phyloP scores from a whole-genome alignment of 2,888 invertebrate species.

The Amiota minor region DNA sequence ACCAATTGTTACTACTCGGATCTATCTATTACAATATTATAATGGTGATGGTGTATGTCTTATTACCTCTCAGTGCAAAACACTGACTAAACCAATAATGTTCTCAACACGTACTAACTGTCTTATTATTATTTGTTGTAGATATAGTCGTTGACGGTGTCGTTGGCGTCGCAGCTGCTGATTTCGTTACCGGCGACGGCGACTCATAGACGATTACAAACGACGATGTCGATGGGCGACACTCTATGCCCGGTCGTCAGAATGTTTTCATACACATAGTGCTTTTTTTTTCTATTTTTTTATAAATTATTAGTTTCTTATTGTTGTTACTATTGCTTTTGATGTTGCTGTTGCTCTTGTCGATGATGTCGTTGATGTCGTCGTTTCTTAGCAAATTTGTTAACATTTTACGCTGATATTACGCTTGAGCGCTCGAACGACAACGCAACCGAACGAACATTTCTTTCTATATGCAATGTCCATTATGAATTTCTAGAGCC shows the following conservation, averaged over 20 bases:
- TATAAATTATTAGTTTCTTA: constrained; percentile 61
- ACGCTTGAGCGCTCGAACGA: constrained; percentile 20
- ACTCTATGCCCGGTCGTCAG: constrained; percentile 8
- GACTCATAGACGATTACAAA: not conserved
- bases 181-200: not conserved
- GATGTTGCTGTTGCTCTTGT: constrained; percentile 37
- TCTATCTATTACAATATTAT: too few species aligned
- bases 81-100: constrained; percentile 70
- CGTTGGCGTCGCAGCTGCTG: constrained; percentile 17
- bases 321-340: constrained; percentile 10
- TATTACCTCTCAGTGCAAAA: constrained; percentile 66
- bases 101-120: constrained; percentile 71
- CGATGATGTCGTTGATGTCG: constrained; percentile 31
- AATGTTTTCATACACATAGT: not conserved
- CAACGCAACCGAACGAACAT: constrained; percentile 34
- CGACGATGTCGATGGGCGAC: constrained; percentile 35
- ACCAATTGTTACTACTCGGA: not conserved
- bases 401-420: constrained; percentile 59
- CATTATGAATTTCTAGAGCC: too few species aligned
- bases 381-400: constrained; percentile 64
- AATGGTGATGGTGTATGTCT: constrained; percentile 46
- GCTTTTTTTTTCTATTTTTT: constrained; percentile 38
- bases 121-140: constrained; percentile 70
- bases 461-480: too few species aligned
- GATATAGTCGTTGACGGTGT: constrained; percentile 50